Conservation (phyloP, 2,888 invertebrate species). For the Apomyelois bistriatella region DNA sequence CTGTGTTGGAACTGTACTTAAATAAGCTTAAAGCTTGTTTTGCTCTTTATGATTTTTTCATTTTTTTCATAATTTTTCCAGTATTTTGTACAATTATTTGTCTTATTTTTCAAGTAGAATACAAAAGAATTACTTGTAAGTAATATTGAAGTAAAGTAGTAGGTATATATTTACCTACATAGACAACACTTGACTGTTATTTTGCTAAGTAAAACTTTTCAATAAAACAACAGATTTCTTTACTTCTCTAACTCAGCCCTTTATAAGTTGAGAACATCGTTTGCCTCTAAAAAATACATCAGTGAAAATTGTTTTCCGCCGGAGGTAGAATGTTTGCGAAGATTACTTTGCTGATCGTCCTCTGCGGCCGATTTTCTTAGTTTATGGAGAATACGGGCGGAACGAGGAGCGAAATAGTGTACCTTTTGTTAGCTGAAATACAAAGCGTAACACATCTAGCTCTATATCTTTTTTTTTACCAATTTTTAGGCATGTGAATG, state of each 20-base stretch:
- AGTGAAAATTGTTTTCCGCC: conserved; percentile 58
- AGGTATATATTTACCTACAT: too few relatives aligned
- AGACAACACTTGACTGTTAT: too few relatives aligned
- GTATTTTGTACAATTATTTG: too few relatives aligned
- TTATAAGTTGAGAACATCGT: conserved; percentile 21
- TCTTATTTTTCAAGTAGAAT: too few relatives aligned
- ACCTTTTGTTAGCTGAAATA: conserved; percentile 9
- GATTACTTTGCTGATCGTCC: conserved; percentile 57
- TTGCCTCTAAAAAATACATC: conserved; percentile 47
- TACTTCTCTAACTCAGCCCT: conserved; percentile 22
- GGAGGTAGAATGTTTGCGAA: conserved; percentile 54
- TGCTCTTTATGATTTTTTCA: too few relatives aligned
- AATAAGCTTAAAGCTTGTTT: too few relatives aligned
- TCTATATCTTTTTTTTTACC: not conserved
- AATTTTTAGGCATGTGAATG: not conserved
- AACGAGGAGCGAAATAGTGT: conserved; percentile 43
- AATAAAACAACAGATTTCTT: conserved; percentile 23
- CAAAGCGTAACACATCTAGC: conserved; percentile 1
- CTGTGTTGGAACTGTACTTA: too few relatives aligned
- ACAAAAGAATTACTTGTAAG: too few relatives aligned
- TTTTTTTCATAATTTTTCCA: too few relatives aligned
- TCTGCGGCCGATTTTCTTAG: conserved; percentile 50
- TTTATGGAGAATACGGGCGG: conserved; percentile 45
- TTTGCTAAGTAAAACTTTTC: too few relatives aligned
- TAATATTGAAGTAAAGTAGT: too few relatives aligned